phyloP scores from a whole-genome alignment of 2,797 vertebrate genomes.

The Crossoptilon crossoptilon region DNA sequence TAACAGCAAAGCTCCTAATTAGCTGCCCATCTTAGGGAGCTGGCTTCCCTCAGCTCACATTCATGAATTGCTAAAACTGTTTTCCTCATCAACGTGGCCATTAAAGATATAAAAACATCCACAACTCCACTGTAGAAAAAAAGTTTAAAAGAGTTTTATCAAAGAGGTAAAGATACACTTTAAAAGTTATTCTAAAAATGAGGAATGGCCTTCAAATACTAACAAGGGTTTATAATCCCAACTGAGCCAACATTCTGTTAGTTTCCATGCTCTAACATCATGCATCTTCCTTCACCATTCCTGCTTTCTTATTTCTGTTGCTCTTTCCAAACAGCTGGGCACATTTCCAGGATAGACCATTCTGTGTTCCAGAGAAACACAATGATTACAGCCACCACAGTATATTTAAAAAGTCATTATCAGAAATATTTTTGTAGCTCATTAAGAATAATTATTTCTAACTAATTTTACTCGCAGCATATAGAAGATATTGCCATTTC shows the following conservation, averaged over 20 bases:
- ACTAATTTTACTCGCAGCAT: background rate
- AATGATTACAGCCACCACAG: background rate
- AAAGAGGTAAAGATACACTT: background rate
- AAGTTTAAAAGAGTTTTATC: background rate
- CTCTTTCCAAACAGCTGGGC: background rate
- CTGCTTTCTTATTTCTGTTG: background rate
- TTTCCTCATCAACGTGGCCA: background rate
- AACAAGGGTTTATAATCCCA: background rate
- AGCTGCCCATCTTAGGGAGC: background rate
- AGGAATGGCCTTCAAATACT: background rate
- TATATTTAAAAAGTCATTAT: background rate
- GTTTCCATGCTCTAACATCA: background rate
- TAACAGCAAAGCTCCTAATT: constrained; percentile 17
- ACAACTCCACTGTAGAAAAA: background rate
- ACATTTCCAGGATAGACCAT: background rate
- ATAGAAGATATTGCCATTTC: background rate
- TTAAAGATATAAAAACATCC: background rate
- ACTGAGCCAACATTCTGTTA: background rate
- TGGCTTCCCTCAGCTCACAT: background rate
- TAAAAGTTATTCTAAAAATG: background rate
- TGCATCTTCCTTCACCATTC: background rate
- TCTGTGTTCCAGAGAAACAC: background rate
- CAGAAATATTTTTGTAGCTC: background rate
- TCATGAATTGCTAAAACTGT: background rate
- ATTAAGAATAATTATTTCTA: constrained; percentile 8